Base-by-base conservation (phyloP, 2,113 vertebrate species). In the Chitala chitala region DNA sequence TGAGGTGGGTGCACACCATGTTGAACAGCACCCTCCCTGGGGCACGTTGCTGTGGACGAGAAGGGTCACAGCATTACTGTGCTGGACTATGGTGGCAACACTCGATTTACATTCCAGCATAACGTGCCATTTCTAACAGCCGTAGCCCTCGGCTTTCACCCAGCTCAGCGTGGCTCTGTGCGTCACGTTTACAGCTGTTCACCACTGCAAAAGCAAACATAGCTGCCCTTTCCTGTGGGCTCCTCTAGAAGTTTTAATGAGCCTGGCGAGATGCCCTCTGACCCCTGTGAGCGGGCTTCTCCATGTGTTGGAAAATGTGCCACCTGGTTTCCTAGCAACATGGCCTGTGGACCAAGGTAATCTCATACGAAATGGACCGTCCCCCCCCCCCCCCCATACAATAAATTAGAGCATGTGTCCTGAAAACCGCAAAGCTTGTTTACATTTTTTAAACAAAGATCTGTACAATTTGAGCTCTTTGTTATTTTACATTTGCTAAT, bases 1-100 rank as follows among this genome's bases (percentile, higher is more conserved):
- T 98, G 82, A 99, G 91, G 85, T 97, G 95, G 79, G 83, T 90
- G 84, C 95, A 99, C 73, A 98, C 95, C 2, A 95, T 90, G 69
- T 98, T 94, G 74, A 99, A 89, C 78, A 99, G 82, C 84, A 93
- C 89, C 78, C 96, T 98, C 69, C 97, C 97, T 0, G 95, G 93
- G 73, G 94, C 94, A 87, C 94, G 92, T 91, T 94, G 92, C 97
- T 99, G 88, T 22, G 79, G 82, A 87, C 51, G 79, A 83, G n/a
- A 68, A n/a, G n/a, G n/a, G n/a, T n/a, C n/a, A n/a, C n/a, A n/a
- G n/a, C n/a, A n/a, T n/a, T n/a, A n/a, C n/a, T n/a, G n/a, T n/a
- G n/a, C n/a, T n/a, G n/a, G n/a, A n/a, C n/a, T n/a, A n/a, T n/a
- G n/a, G n/a, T n/a, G n/a, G n/a, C n/a, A n/a, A n/a, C n/a, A n/a